Percentiles rank a stretch among this genome's conserved stretches.
phyloP scores from a whole-genome alignment of 2,113 vertebrate species.

The Leuciscus idus region DNA sequence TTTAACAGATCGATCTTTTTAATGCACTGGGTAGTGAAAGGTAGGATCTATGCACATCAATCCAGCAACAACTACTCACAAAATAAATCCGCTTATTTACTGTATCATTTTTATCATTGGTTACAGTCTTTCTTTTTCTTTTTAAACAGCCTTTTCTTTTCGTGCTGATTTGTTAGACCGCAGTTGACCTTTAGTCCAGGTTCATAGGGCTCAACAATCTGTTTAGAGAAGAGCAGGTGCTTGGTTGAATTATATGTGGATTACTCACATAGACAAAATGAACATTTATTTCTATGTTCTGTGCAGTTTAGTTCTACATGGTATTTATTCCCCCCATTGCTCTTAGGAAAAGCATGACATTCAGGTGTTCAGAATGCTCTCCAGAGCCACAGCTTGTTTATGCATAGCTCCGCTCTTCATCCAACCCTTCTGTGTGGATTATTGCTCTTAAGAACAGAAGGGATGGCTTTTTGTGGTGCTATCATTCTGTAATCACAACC shows the following conservation, averaged over 20 bases:
- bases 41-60: neutral
- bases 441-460: neutral
- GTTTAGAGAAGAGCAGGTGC: neutral
- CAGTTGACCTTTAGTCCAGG: neutral
- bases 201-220: neutral
- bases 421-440: neutral
- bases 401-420: neutral
- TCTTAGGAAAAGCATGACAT: neutral
- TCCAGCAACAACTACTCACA: neutral
- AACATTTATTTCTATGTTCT: neutral
- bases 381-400: neutral
- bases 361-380: conserved; percentile 10
- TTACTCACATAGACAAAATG: neutral
- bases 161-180: neutral
- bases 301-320: neutral
- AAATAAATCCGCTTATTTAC: neutral
- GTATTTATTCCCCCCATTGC: conserved; percentile 5
- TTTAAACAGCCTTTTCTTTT: neutral
- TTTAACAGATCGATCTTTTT: neutral
- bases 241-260: neutral
- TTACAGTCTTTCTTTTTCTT: neutral
- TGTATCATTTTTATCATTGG: neutral
- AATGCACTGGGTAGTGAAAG: neutral
- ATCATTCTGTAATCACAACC: conserved; percentile 34
- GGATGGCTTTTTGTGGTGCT: conserved; percentile 5